Percentiles rank a stretch among this genome's conserved stretches.
These are phyloP conservation scores for Dendronephthya gigantea DNA, from an alignment of 64 coral and sea anemone species.

Conservation along the genomic window DNA sequence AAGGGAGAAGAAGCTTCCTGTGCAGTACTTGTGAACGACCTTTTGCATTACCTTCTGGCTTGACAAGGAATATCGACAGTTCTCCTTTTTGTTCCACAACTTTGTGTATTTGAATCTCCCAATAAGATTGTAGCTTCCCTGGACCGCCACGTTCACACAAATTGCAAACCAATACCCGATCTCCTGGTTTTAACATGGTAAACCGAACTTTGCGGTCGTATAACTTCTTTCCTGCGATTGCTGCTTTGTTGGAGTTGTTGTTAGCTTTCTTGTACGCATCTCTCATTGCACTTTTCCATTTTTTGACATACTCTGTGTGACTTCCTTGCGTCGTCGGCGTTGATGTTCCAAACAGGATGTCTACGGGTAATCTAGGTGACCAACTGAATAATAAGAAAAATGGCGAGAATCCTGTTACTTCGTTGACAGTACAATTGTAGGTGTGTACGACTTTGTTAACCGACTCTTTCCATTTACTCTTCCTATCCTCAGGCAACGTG, in stretches of 20 bases:
- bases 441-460: not conserved
- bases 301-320: not conserved
- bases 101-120: not conserved
- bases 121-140: not conserved
- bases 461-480: not conserved
- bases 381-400: not conserved
- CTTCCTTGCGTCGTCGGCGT: not conserved
- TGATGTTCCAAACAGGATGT: not conserved
- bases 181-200: not conserved
- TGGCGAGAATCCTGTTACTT: not conserved
- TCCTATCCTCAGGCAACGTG: not conserved
- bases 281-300: not conserved
- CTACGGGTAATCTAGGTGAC: not conserved
- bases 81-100: not conserved
- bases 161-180: conserved; percentile 4
- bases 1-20: conserved; percentile 4
- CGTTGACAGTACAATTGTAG: conserved; percentile 1
- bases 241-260: not conserved
- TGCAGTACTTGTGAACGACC: not conserved
- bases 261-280: not conserved
- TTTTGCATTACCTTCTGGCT: not conserved
- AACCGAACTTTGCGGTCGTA: not conserved
- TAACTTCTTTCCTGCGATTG: not conserved
- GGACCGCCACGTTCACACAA: not conserved
- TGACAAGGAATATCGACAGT: not conserved